Evolutionary conservation across 2,113 vertebrate species (phyloP), one percentile per base, ranked within the genome.

Genomic region (Epinephelus moara): DNA sequence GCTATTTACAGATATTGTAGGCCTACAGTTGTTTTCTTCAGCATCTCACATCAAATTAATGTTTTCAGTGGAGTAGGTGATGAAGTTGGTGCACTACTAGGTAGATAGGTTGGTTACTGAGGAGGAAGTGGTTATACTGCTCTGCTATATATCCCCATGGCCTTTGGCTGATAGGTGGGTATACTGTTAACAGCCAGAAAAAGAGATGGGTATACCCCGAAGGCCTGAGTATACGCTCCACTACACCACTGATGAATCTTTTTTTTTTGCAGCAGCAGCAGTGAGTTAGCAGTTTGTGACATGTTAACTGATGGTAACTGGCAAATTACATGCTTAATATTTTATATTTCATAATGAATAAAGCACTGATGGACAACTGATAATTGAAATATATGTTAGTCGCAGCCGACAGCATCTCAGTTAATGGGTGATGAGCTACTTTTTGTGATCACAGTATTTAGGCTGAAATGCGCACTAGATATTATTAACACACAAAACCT

Each of bases 401-500:
- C 66, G 23, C 6, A 42, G 59, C 25, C n/a, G 33, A 14, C 2
- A 47, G 59, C 12, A 5, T 47, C 21, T 42, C n/a, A 69, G 60
- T 67, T 52, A 72, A 72, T 50, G 27, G 21, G 4, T 76, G 49
- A 74, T 64, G 55, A 25, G 37, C 60, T 64, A 33, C 40, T 37
- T 63, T 75, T 47, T 45, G 30, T 10, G 1, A 2, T 40, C 42
- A 23, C 4, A 47, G 37, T 40, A 18, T 62, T 75, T 47, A 60
- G 14, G 9, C 11, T 72, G 5, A 45, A 42, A 53, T 52, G 8
- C 25, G n/a, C 27, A 45, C 55, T 6, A 13, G 15, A 56, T 45
- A 45, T 45, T 73, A 55, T 60, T 42, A 60, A 74, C 15, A 37
- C n/a, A 47, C 11, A 73, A 55, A 66, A 55, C 33, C n/a, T 53